Conservation (phyloP, 2,797 vertebrate genomes). For the Staurois parvus region DNA sequence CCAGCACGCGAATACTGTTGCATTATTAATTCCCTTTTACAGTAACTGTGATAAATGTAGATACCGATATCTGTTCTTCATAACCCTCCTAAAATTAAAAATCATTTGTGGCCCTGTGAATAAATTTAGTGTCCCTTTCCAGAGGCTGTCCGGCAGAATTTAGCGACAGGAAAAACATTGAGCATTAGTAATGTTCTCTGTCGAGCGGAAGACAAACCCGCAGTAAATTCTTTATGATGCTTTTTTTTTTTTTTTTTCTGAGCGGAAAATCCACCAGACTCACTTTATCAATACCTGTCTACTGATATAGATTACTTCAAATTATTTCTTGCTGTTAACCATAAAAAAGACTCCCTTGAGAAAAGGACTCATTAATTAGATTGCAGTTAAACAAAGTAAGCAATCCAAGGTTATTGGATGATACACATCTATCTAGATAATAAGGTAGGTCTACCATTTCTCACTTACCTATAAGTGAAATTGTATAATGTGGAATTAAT, state of each 20-base stretch:
- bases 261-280: slow-evolving; percentile 44
- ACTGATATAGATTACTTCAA: slow-evolving; percentile 43
- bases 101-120: not conserved
- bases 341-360: slow-evolving; percentile 42
- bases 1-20: not conserved
- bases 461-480: not conserved
- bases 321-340: slow-evolving; percentile 42
- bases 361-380: slow-evolving; percentile 44
- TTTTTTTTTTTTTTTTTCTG: slow-evolving; percentile 30
- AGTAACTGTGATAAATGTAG: slow-evolving; percentile 50
- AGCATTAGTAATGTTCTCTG: slow-evolving; percentile 20
- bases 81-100: slow-evolving; percentile 29
- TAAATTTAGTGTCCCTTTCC: slow-evolving; percentile 25
- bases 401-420: slow-evolving; percentile 13
- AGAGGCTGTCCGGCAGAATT: slow-evolving; percentile 10
- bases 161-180: not conserved
- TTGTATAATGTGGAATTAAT: not conserved
- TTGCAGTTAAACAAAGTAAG: slow-evolving; percentile 48
- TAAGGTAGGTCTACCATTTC: not conserved
- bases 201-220: slow-evolving; percentile 26
- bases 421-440: slow-evolving; percentile 25
- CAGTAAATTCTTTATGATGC: slow-evolving; percentile 36
- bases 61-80: slow-evolving; percentile 13
- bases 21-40: slow-evolving; percentile 52
- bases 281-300: slow-evolving; percentile 54